Evolutionary conservation across 2,797 vertebrate genomes (phyloP), one percentile per base, ranked within the genome.

Genomic region (Pterois miles): DNA sequence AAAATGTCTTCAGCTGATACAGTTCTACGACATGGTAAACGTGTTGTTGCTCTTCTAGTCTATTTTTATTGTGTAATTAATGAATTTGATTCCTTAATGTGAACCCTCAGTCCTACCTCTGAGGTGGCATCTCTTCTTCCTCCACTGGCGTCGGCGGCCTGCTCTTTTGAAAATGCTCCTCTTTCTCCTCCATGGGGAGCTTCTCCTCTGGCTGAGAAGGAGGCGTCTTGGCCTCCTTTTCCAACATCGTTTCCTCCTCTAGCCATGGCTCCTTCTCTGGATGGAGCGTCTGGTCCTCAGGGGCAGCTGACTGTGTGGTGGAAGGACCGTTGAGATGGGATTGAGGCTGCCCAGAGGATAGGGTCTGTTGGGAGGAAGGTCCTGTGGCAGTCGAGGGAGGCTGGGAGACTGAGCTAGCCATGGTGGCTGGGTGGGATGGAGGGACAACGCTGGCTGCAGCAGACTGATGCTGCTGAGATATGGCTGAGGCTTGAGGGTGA

Each of bases 81-180:
- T 58, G 78, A 46, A 79, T 89, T 27, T 62, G 6, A 59, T 65
- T 85, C 36, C 20, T 74, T 78, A n/a, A 50, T 22, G 20, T 80
- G 18, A 76, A 34, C 20, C 57, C 53, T 68, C 25, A 11, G 38
- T 66, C 80, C 50, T 92, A 96, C 96, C 94, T 96, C 82, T 95
- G 93, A 40, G 86, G 82, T 0, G 58, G 70, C 27, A 82, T 83
- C 50, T 95, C 92, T 36, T 74, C 65, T 80, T 94, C 82, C 71
- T 94, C 93, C 16, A 25, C 73, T 33, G 93, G 91, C 1, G 93
- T 89, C 16, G 78, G 74, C 0, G 83, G 81, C 77, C 85, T 89
- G 74, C 92, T 81, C 60, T 94, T 93, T 0, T 92, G 72, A 69
- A 80, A 86, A 20, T 54, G 58, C 63, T 91, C 88, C 76, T 93